phyloP scores from a whole-genome alignment of 2,888 invertebrate genomes.

The Ectemnius cavifrons region DNA sequence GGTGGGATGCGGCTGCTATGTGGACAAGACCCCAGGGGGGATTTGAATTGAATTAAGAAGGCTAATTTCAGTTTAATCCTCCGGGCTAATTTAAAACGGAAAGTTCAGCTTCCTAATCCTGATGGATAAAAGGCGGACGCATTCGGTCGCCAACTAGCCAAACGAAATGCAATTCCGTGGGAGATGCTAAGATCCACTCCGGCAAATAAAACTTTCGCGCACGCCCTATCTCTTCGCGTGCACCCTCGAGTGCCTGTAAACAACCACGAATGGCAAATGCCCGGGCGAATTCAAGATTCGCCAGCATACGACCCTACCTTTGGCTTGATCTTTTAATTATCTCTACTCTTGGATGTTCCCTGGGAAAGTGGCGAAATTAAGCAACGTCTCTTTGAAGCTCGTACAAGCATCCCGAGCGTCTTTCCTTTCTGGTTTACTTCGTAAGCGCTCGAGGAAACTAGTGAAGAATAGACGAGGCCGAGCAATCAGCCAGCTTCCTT shows the following conservation, averaged over 20 bases:
- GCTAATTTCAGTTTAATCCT: slow-evolving; percentile 63
- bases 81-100: slow-evolving; percentile 61
- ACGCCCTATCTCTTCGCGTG: too few species aligned
- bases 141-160: slow-evolving; percentile 20
- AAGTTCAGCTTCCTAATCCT: slow-evolving; percentile 51
- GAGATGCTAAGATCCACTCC: background rate
- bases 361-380: too few species aligned
- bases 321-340: too few species aligned
- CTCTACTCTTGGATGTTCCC: too few species aligned
- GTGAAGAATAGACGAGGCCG: background rate
- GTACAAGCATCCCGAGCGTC: slow-evolving; percentile 3
- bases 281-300: too few species aligned
- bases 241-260: too few species aligned
- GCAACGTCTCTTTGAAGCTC: background rate
- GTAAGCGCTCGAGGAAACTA: background rate
- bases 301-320: too few species aligned
- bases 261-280: too few species aligned
- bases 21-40: slow-evolving; percentile 36
- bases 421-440: background rate
- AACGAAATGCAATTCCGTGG: slow-evolving; percentile 14
- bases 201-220: slow-evolving; percentile 2
- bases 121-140: slow-evolving; percentile 48
- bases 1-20: slow-evolving; percentile 33
- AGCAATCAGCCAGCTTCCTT: background rate
- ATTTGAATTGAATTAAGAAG: slow-evolving; percentile 64